Evolutionary conservation across 2,888 invertebrate genomes (phyloP), one percentile per base, ranked within the genome.

Genomic region (Podotricha telesiphe): DNA sequence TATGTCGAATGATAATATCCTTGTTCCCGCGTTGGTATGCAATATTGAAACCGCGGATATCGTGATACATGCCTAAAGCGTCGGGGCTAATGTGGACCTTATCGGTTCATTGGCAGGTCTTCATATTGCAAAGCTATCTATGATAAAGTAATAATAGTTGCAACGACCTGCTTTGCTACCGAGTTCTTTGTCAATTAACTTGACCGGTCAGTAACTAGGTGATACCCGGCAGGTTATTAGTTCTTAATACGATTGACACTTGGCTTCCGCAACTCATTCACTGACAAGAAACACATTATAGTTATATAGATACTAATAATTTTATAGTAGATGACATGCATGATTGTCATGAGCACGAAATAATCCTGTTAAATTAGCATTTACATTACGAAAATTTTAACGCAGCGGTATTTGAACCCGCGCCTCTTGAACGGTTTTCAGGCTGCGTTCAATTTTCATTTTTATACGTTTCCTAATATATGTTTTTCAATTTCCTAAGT

Each of bases 1-100:
- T 91, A 74, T 83, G 78, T 79, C 85, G 84, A 85, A 84, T 85
- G 85, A 89, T 89, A 91, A 89, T 89, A 91, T 91, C 91, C 91
- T 91, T 86, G 91, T 90, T 89, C 86, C 87, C 81, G 80, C 84
- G 79, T 72, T 78, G 82, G 80, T 79, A 81, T 81, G 81, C 82
- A 79, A 81, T 83, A 86, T 84, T 80, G 80, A 84, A 84, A 86
- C 77, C 82, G 80, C 81, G 79, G 79, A 85, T 62, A 81, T 82
- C 81, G 77, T 79, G 75, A 76, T 76, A 77, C 77, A 75, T 74
- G 74, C 69, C 58, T 75, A 74, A 76, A 69, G 45, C 45, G 66
- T 51, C 40, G 65, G 28, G 1, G 45, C 68, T 40, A 73, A 68
- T 62, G 45, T 67, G 17, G 40, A 50, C 72, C 51, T 66, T 72